A percentile compares a stretch with the other conserved stretches of the same genome.
Evolutionary conservation across 1,140 invertebrate species (phyloP).

Genomic region (honey bee (Apis mellifera)): DNA sequence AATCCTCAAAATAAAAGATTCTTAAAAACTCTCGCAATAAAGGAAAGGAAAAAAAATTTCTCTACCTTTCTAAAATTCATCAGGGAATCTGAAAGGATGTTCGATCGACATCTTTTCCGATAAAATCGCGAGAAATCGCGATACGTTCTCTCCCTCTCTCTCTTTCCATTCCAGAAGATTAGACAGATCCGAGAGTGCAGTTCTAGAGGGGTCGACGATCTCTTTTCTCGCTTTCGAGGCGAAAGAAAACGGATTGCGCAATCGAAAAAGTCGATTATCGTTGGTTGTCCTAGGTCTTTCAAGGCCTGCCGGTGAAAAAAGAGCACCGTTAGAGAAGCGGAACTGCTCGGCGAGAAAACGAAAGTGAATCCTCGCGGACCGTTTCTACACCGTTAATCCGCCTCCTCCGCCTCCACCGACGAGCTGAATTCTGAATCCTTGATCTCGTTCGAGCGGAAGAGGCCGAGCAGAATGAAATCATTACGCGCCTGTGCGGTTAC

Average conservation of each 20-base stretch:
- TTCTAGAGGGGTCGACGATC: too few species aligned
- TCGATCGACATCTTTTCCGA: background rate
- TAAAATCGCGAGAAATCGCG: background rate
- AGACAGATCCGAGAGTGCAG: background rate
- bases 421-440: constrained; percentile 23
- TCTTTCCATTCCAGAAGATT: constrained; percentile 11
- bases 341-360: constrained; percentile 22
- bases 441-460: constrained; percentile 28
- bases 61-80: too few species aligned
- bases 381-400: constrained; percentile 31
- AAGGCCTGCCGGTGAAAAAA: constrained; percentile 22
- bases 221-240: background rate
- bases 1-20: too few species aligned
- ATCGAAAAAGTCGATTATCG: constrained; percentile 21
- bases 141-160: background rate
- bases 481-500: constrained; percentile 12
- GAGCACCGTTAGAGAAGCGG: constrained; percentile 34
- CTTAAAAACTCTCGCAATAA: too few species aligned
- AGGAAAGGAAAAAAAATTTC: too few species aligned
- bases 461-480: constrained; percentile 15
- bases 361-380: constrained; percentile 28
- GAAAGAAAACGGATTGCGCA: constrained; percentile 1
- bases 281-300: constrained; percentile 34
- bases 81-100: background rate
- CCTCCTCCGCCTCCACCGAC: background rate